Percentiles rank a stretch among this genome's conserved stretches.
These are phyloP conservation scores for Arothron firmamentum DNA, from an alignment of 2,113 vertebrate species.

Conservation along the genomic window DNA sequence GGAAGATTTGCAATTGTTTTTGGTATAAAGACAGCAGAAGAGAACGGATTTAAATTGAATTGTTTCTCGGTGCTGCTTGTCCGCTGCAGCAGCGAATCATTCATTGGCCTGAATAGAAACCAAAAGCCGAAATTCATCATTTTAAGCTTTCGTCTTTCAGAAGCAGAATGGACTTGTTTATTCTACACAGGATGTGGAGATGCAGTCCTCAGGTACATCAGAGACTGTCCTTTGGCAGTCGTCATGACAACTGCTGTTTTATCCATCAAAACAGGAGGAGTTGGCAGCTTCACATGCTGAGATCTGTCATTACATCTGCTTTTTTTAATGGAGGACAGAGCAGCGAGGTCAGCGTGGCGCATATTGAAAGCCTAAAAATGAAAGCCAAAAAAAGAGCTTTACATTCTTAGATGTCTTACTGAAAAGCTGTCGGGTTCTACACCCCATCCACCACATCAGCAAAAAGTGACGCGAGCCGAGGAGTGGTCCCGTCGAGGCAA, in stretches of 20 bases:
- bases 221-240: neutral
- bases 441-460: too few relatives aligned
- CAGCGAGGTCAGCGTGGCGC: neutral
- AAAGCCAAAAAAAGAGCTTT: neutral
- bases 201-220: neutral
- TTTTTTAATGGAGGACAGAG: slow-evolving; percentile 28
- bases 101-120: slow-evolving; percentile 14
- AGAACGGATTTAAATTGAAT: slow-evolving; percentile 26
- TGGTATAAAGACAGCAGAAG: slow-evolving; percentile 22
- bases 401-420: neutral
- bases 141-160: neutral
- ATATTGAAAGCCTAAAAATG: neutral
- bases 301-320: too few relatives aligned
- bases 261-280: too few relatives aligned
- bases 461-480: neutral
- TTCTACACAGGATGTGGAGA: neutral
- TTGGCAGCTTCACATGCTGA: too few relatives aligned
- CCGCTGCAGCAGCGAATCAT: slow-evolving; percentile 11
- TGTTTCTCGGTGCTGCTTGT: slow-evolving; percentile 17
- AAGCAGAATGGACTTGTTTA: neutral
- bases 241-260: neutral
- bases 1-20: slow-evolving; percentile 33
- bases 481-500: neutral
- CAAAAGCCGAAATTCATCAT: slow-evolving; percentile 11
- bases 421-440: too few relatives aligned